These are phyloP conservation scores for Scaptodrosophila latifasciaeformis DNA, from an alignment of 2,888 invertebrate species.

Conservation along the genomic window DNA sequence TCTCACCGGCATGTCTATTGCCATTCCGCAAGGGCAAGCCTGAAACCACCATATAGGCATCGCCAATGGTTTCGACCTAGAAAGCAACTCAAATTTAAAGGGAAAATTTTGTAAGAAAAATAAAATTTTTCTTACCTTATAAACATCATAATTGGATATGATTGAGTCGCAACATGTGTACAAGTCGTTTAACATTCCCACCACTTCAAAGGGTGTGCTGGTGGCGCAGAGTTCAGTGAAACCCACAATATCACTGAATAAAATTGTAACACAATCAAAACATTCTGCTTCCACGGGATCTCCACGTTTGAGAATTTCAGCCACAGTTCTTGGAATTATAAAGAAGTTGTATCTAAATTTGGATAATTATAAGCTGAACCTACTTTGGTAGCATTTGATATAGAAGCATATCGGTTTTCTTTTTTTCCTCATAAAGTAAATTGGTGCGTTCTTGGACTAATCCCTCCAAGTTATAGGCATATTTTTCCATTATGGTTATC, in stretches of 20 bases:
- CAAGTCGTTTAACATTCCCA: constrained; percentile 89
- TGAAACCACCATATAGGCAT: constrained; percentile 89
- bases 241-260: constrained; percentile 90
- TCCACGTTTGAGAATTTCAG: constrained; percentile 86
- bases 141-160: constrained; percentile 90
- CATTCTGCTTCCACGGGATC: constrained; percentile 87
- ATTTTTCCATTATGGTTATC: constrained; percentile 93
- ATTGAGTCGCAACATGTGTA: constrained; percentile 93
- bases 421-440: constrained; percentile 87
- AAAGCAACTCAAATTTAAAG: no score
- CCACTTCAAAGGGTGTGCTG: constrained; percentile 88
- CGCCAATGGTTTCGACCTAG: constrained; percentile 86
- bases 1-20: constrained; percentile 85
- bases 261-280: constrained; percentile 87
- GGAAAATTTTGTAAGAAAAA: neutral
- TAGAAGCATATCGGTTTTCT: constrained; percentile 87
- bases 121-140: constrained; percentile 83
- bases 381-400: constrained; percentile 91
- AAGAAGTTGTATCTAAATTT: no score
- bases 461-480: constrained; percentile 89
- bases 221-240: constrained; percentile 87
- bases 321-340: constrained; percentile 80
- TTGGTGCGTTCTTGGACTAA: constrained; percentile 89
- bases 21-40: constrained; percentile 85
- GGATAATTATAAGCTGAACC: no score